Percentiles rank a stretch among this genome's conserved stretches.
These are phyloP conservation scores for Ceratotherium simum DNA, from an alignment of 2,113 vertebrate species.

Conservation along the genomic window DNA sequence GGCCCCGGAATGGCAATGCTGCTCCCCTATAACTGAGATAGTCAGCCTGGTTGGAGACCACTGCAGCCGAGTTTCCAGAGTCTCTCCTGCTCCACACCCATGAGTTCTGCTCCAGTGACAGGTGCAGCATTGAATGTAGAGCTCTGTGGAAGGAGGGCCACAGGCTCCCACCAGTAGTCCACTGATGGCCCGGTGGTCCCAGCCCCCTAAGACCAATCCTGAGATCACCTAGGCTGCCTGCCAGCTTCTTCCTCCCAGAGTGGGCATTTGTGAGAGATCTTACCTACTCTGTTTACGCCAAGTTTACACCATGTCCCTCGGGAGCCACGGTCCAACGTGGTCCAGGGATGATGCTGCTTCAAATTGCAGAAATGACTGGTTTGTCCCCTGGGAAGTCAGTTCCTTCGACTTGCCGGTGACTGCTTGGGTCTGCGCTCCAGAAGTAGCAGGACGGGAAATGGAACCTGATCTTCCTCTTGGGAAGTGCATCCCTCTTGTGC, in stretches of 20 bases:
- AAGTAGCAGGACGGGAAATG: accelerated
- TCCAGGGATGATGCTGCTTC: accelerated
- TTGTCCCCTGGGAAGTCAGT: accelerated
- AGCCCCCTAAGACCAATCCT: accelerated
- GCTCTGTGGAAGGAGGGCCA: background rate
- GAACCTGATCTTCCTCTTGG: too few species aligned
- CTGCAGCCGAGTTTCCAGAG: accelerated
- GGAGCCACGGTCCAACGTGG: accelerated
- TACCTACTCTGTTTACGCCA: accelerated
- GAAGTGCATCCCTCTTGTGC: accelerated
- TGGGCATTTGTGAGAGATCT: background rate
- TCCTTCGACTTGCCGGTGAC: background rate
- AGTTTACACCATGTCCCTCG: accelerated
- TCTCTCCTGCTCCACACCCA: background rate
- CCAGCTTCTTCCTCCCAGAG: accelerated
- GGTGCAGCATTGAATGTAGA: accelerated
- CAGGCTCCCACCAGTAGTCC: too few species aligned
- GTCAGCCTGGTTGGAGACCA: background rate
- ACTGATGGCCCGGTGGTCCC: accelerated
- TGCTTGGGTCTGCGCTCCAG: accelerated
- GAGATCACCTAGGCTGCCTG: accelerated
- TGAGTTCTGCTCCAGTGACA: accelerated
- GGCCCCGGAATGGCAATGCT: accelerated
- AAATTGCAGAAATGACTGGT: accelerated
- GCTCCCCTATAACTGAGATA: accelerated